phyloP scores from a whole-genome alignment of 2,797 vertebrate species.

The Onychomys leucogaster region DNA sequence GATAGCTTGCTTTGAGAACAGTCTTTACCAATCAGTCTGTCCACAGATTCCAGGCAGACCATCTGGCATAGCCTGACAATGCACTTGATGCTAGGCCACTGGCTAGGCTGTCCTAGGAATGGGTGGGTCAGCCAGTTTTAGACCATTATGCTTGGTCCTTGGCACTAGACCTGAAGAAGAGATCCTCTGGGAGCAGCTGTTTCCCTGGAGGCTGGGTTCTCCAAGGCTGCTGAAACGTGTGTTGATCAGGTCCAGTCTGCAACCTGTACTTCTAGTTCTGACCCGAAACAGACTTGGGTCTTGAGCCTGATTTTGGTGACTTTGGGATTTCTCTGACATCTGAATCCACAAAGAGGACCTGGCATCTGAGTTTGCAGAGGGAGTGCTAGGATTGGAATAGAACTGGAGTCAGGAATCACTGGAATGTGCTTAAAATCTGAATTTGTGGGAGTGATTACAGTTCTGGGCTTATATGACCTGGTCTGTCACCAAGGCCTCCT shows the following conservation, averaged over 20 bases:
- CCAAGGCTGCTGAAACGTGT: neutral
- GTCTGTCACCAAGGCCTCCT: neutral
- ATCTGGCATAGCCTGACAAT: neutral
- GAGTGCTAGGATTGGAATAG: neutral
- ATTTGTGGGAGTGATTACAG: too few relatives aligned
- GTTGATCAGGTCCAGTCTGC: neutral
- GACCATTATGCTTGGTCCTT: neutral
- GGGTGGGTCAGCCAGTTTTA: neutral
- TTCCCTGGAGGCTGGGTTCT: neutral
- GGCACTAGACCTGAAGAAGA: neutral
- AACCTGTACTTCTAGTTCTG: neutral
- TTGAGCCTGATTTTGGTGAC: neutral
- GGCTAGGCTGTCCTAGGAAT: too few relatives aligned
- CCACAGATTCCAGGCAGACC: neutral
- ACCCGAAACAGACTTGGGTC: accelerated
- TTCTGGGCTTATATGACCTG: neutral
- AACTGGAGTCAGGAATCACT: neutral
- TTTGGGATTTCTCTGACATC: neutral
- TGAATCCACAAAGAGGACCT: neutral
- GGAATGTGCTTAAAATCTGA: neutral
- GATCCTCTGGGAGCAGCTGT: neutral
- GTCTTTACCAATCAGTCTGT: neutral
- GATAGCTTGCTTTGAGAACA: neutral
- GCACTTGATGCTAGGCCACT: neutral
- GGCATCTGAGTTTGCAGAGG: neutral